Percentiles rank a stretch among this genome's conserved stretches.
phyloP scores from a whole-genome alignment of 2,888 invertebrate genomes.

The Cephus pygmeus region DNA sequence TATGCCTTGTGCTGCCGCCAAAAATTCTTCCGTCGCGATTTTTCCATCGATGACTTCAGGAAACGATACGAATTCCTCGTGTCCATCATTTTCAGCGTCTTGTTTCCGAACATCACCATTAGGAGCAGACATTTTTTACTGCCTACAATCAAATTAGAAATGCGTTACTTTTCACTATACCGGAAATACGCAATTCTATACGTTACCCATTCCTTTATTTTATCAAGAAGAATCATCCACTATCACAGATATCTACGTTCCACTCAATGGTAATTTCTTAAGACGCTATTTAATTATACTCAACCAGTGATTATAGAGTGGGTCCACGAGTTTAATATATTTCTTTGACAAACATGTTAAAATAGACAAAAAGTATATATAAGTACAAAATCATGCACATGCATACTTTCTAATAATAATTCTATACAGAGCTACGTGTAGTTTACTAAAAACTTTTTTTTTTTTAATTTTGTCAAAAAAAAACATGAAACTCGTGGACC shows the following conservation, averaged over 20 bases:
- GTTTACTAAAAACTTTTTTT: no score
- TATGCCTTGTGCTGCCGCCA: conserved; percentile 73
- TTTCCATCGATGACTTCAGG: conserved; percentile 69
- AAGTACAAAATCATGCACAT: no score
- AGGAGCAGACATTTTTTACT: conserved; percentile 22
- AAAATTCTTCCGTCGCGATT: conserved; percentile 72
- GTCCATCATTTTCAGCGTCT: conserved; percentile 32
- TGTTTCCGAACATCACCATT: conserved; percentile 20
- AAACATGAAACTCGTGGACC: no score
- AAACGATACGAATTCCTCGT: conserved; percentile 60
- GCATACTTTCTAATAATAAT: no score
- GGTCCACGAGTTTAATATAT: no score
- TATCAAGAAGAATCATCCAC: neutral
- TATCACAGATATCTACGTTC: neutral
- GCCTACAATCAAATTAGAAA: neutral
- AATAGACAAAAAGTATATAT: no score
- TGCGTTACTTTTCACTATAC: neutral
- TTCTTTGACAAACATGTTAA: no score
- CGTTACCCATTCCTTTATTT: neutral
- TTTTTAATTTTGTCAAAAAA: no score
- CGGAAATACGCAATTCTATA: no score
- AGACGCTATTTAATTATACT: neutral
- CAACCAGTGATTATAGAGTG: neutral
- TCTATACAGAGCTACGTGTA: no score
- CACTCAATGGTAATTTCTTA: neutral